Conservation (phyloP, 2,888 invertebrate genomes). For the Platypus cylindrus region DNA sequence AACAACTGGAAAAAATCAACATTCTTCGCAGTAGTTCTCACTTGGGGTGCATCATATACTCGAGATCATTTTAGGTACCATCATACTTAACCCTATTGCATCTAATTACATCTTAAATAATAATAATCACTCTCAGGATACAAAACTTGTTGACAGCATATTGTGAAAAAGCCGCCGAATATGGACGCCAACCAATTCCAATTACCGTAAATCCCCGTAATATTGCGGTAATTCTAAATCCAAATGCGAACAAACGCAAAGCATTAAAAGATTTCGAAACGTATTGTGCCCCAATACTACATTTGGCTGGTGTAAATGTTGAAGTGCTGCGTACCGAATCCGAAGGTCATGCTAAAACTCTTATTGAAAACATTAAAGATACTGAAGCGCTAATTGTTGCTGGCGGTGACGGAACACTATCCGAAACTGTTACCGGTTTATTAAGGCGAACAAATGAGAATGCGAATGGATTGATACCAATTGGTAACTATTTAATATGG, state of each 20-base stretch:
- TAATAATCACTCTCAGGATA: constrained; percentile 54
- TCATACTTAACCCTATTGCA: constrained; percentile 2
- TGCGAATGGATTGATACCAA: constrained; percentile 21
- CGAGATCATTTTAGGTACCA: constrained; percentile 61
- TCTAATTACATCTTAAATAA: constrained; percentile 12
- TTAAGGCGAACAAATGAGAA: constrained; percentile 56
- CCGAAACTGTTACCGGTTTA: constrained; percentile 77
- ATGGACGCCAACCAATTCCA: constrained; percentile 53
- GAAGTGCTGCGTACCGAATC: constrained; percentile 68
- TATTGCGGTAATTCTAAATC: constrained; percentile 81
- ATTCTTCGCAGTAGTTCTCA: constrained; percentile 50
- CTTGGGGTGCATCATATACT: constrained; percentile 57
- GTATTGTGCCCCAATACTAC: constrained; percentile 85
- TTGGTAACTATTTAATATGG: constrained; percentile 17
- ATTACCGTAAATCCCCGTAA: constrained; percentile 50
- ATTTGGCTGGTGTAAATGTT: constrained; percentile 75
- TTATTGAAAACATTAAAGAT: constrained; percentile 59
- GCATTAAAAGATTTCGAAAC: constrained; percentile 64
- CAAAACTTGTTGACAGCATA: constrained; percentile 65
- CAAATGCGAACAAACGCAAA: constrained; percentile 72
- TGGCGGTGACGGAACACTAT: constrained; percentile 89
- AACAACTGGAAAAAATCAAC: constrained; percentile 86
- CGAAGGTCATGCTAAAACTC: constrained; percentile 75
- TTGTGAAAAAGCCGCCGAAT: constrained; percentile 61
- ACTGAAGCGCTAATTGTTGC: constrained; percentile 81